Base-by-base conservation (phyloP, 37 sponge, comb jelly and placozoan genomes). In the Spongia lamella region DNA sequence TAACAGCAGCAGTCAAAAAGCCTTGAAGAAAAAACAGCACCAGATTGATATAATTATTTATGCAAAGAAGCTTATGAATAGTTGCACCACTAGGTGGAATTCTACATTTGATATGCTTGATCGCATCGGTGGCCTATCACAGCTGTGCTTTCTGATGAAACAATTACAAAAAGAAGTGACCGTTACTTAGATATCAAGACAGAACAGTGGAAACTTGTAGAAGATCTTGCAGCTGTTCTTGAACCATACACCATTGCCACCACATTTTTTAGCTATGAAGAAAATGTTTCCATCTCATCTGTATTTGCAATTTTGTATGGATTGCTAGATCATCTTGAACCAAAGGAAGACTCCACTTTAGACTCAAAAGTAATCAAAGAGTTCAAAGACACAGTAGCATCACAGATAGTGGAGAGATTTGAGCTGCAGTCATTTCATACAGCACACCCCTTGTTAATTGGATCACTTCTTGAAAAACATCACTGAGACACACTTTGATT, bases 241-340 rank as follows among this genome's bases (percentile, higher is more conserved):
- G 19, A 68, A 68, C 70, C 70, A 39, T 68, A 47, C 24, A 51
- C 34, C 24, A 25, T 68, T 19, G 70, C 70, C 47, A 68, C 70
- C 25, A 68, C 70, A n/a, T 17, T 68, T 68, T 68, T 68, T 25
- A 68, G 70, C 49, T 68, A 68, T 68, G 70, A 68, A 68, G 50
- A 68, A 37, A 68, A 37, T 68, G 39, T 38, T n/a, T 68, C 70
- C 16, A 29, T 68, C 19, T 68, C 70, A 34, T 68, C 50, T 37
- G 50, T 68, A 22, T 25, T 68, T 3, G 50, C 70, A 38, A 25
- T 68, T 7, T 51, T 68, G 19, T 24, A 68, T 68, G 70, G 70
- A n/a, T n/a, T n/a, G n/a, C n/a, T n/a, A n/a, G n/a, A n/a, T n/a
- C n/a, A n/a, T n/a, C n/a, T n/a, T n/a, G n/a, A n/a, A n/a, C n/a